Percentiles rank a stretch among this genome's conserved stretches.
These are phyloP conservation scores for Troglohyphantes excavatus DNA, from an alignment of 2,888 invertebrate species.

Conservation along the genomic window DNA sequence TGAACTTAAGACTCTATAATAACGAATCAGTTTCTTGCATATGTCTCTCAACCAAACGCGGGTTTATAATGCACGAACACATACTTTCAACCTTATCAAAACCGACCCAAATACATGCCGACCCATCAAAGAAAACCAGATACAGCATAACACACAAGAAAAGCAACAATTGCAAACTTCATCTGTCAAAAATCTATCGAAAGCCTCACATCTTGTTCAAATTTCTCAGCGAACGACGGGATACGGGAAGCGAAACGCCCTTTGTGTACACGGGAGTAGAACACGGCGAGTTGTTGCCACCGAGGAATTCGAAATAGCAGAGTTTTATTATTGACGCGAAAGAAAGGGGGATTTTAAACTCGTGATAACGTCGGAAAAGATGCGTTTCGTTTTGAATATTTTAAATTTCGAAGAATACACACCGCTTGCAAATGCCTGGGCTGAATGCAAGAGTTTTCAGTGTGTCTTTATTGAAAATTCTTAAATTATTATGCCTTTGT, in stretches of 20 bases:
- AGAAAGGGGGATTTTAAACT: not conserved
- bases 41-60: no score
- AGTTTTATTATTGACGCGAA: constrained; percentile 4
- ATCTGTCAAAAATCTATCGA: not conserved
- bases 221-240: not conserved
- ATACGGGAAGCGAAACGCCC: not conserved
- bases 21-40: no score
- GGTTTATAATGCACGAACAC: no score
- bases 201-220: not conserved
- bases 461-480: not conserved
- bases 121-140: no score
- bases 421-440: not conserved
- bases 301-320: not conserved
- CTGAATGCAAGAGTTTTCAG: not conserved
- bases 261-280: not conserved
- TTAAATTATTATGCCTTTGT: not conserved
- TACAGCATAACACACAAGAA: no score
- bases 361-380: not conserved
- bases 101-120: no score
- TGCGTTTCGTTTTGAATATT: not conserved
- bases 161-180: not conserved
- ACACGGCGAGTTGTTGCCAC: not conserved
- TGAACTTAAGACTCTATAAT: no score
- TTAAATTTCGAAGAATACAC: not conserved
- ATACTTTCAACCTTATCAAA: no score